phyloP scores from a whole-genome alignment of 2,797 vertebrate genomes.

The Peromyscus aztecus region DNA sequence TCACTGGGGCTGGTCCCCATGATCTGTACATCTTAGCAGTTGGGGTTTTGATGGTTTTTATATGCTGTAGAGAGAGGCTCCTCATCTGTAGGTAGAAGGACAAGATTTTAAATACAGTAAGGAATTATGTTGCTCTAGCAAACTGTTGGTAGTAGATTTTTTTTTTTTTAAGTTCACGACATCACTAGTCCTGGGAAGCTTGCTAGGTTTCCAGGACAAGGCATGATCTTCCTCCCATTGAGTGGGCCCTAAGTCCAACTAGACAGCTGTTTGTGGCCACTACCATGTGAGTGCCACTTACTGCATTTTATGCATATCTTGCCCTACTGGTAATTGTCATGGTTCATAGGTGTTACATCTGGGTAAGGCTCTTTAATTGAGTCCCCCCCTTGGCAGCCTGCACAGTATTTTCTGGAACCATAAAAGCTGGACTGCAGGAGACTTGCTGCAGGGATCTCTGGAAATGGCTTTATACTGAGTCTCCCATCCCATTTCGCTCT shows the following conservation, averaged over 20 bases:
- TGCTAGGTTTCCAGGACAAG: not conserved
- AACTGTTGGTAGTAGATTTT: not conserved
- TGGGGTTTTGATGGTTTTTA: not conserved
- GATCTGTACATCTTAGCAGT: not conserved
- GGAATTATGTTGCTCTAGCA: not conserved
- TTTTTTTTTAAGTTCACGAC: not conserved
- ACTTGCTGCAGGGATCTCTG: not conserved
- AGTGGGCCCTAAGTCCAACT: not conserved
- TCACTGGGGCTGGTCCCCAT: not conserved
- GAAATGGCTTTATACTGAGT: not conserved
- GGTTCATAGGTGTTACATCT: not conserved
- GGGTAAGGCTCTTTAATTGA: not conserved
- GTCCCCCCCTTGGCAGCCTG: not conserved
- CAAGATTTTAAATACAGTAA: not conserved
- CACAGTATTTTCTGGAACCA: not conserved
- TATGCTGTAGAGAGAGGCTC: not conserved
- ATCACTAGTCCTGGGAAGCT: not conserved
- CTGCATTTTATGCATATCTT: not conserved
- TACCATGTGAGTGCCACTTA: not conserved
- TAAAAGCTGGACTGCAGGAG: not conserved
- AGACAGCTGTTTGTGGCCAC: not conserved
- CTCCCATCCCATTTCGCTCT: not conserved
- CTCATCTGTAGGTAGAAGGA: not conserved
- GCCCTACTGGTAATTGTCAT: not conserved
- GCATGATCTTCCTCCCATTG: not conserved